Evolutionary conservation across 2,888 invertebrate genomes (phyloP), one percentile per base, ranked within the genome.

Genomic region (Lamellibrachia columna): DNA sequence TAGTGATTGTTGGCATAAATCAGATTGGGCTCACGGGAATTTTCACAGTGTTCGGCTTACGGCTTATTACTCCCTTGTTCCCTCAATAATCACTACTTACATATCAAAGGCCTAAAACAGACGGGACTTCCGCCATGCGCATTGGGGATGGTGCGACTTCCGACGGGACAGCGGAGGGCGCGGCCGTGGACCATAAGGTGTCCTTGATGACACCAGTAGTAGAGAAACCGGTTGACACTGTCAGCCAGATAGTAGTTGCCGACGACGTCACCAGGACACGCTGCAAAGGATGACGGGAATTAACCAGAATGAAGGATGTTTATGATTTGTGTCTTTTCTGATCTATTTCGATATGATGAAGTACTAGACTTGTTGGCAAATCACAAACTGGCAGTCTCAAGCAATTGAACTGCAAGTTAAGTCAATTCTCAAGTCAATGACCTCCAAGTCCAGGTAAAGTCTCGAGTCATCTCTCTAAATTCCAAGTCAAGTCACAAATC

Each of bases 61-160:
- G 40, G 40, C 40, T 40, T 40, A 40, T 40, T 1, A 40, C 0
- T 40, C 40, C 40, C 40, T 15, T 75, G 22, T 11, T 15, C 22
- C 7, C 7, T 55, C 55, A 55, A 55, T 3, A 9, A 55, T 75
- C 15, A 22, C n/a, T 75, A 22, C 75, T 75, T 75, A 75, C 75
- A 75, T 75, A 22, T 11, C 22, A 75, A 9, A 60, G 60, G 60
- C 15, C 60, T 75, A 75, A 75, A 75, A n/a, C 75, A 75, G 75
- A 75, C 75, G 11, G 75, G 75, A 75, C 75, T 75, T 75, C 75
- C 75, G 22, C 75, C 75, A 75, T 75, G 75, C 75, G 75, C 75
- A 75, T 75, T 75, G n/a, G 75, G 22, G 15, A 75, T 22, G 75
- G 75, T 75, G 22, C 75, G 75, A 15, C 75, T 75, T 75, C 75